Evolutionary conservation across 2,113 vertebrate species (phyloP), one percentile per base, ranked within the genome.

Genomic region (Podarcis raffonei): DNA sequence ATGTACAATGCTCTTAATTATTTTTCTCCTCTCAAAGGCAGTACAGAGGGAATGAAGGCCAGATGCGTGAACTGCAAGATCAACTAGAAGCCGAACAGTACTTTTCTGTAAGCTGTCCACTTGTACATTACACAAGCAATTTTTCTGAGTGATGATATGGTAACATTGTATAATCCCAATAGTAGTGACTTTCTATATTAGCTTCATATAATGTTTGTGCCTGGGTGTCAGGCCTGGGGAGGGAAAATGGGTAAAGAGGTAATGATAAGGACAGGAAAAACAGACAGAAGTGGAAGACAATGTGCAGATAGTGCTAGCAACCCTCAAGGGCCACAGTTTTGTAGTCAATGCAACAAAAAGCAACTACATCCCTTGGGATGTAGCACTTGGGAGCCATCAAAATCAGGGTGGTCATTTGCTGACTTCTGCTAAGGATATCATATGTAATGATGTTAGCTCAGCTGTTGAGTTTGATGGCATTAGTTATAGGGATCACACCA

Each of bases 51-150:
- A 99, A 99, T 89, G 99, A 99, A 96, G 99, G 99, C 92, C 99
- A 99, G 96, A 99, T 99, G 99, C 97, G 98, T 93, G 99, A 99
- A 95, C 98, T 99, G 91, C 99, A 99, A 96, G 99, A 99, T 97
- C 99, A 99, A 89, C 98, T 99, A 90, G 99, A 99, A 96, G 99
- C 99, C 23, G 99, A 99, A 95, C 99, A 99, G 90, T 99, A 99
- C 97, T 99, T 99, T 96, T 99, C 99, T 93, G 99, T 99, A 96
- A 98, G 98, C 95, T 71, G 86, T 86, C n/a, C 2, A 9, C 9
- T 71, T 80, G 57, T 72, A 42, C 80, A 76, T 5, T 3, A 57
- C 23, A 9, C 90, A n/a, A 68, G 6, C 4, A 53, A 30, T 72
- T 68, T 59, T 89, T 32, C 0, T 6, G 53, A 84, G 35, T 83